Evolutionary conservation across 2,888 invertebrate genomes (phyloP), one percentile per base, ranked within the genome.

Genomic region (Euspilapteryx auroguttella): DNA sequence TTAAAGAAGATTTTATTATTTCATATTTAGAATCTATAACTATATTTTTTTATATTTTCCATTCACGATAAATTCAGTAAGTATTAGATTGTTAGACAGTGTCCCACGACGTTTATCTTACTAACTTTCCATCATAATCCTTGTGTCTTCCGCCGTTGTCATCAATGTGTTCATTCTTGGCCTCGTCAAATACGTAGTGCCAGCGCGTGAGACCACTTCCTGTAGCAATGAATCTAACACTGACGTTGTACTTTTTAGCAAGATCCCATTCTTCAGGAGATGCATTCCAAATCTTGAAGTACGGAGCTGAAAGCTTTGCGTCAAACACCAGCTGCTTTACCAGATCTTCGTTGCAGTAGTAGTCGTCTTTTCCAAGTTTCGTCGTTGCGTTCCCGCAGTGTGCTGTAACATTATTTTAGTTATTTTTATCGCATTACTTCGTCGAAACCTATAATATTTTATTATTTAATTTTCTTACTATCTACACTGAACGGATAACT

Each of bases 171-270:
- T 75, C 75, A 33, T 79, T 80, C 42, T 82, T 83, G 11, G 77
- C 62, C 22, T 79, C 75, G 21, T 81, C 81, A 32, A 76, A 78
- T 24, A 87, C 80, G 39, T 87, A 85, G 53, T 92, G 87, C 92
- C 94, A 94, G 29, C 93, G 78, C 0, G 93, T 92, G 1, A 94
- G 63, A 0, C 94, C 94, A 47, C 92, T 92, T 56, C 93, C 88
- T 0, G 94, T 94, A 0, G 92, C 88, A 13, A 93, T 85, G 53
- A 91, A 94, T 24, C 91, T 79, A 11, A 91, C 63, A 23, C 84
- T 85, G 3, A 87, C 87, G 36, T 87, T 85, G 45, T 89, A 92
- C 24, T 66, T 59, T 29, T 77, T 55, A 3, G 88, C 83, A 9
- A 89, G 47, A 4, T 73, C 53, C 35, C 61, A 49, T 30, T 84